Evolutionary conservation across 2,797 vertebrate species (phyloP).

Genomic region (Liasis olivaceus): DNA sequence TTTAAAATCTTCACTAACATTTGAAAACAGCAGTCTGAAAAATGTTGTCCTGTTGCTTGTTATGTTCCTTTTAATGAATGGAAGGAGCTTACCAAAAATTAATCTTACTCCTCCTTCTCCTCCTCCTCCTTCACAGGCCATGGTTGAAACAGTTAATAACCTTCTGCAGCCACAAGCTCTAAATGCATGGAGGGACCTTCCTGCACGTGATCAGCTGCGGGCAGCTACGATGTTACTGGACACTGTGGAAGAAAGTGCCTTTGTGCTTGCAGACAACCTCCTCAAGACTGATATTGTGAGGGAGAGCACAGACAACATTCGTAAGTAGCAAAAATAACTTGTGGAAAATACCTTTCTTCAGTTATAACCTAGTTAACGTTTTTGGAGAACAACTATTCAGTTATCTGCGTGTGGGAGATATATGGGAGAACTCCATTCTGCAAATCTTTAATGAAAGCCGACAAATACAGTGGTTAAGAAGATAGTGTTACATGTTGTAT

Average conservation of each 20-base stretch:
- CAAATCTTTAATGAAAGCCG: background rate
- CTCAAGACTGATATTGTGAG: conserved; percentile 97
- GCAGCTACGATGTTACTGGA: conserved; percentile 95
- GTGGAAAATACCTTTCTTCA: background rate
- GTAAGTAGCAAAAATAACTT: conserved; percentile 78
- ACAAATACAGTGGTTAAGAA: background rate
- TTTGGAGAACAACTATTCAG: background rate
- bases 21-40: background rate
- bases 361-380: background rate
- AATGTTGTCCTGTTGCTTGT: background rate
- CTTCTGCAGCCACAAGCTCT: conserved; percentile 91
- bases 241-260: conserved; percentile 96
- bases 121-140: conserved; percentile 80
- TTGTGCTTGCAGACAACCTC: conserved; percentile 96
- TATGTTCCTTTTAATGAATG: background rate
- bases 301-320: conserved; percentile 95
- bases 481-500: background rate
- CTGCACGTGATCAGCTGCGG: conserved; percentile 86
- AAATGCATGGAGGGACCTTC: conserved; percentile 89
- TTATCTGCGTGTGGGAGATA: background rate
- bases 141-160: conserved; percentile 99
- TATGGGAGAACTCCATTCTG: background rate
- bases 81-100: conserved; percentile 31
- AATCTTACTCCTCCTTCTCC: conserved; percentile 12
- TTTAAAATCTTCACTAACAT: background rate